These are phyloP conservation scores for Choloepus hoffmanni DNA, from an alignment of 2,113 vertebrate genomes.

Conservation along the genomic window DNA sequence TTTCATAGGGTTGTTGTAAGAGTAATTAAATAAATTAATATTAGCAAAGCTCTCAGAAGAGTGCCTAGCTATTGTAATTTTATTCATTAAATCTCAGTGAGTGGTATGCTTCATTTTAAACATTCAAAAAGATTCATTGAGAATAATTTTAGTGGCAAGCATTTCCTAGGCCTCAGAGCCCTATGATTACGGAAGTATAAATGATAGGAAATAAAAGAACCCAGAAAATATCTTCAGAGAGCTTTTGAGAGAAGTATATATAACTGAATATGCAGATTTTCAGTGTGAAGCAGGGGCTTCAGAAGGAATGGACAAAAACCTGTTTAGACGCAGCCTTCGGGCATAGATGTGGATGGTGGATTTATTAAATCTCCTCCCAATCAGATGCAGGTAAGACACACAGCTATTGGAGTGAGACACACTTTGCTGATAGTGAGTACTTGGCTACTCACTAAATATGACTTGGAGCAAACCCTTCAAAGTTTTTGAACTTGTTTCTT, in stretches of 20 bases:
- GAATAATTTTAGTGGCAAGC: not conserved
- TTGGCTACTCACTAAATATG: not conserved
- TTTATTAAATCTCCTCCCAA: not conserved
- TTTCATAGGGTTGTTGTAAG: not conserved
- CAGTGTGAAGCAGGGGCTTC: not conserved
- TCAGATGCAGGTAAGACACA: not conserved
- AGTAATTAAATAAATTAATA: not conserved
- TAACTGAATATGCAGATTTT: not conserved
- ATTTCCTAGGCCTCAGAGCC: not conserved
- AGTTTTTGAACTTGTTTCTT: slow-evolving; percentile 8
- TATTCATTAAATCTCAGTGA: not conserved
- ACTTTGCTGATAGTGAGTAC: not conserved
- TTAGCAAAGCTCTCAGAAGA: slow-evolving; percentile 15
- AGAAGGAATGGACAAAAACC: not conserved
- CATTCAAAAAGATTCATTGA: not conserved
- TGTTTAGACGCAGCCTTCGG: not conserved
- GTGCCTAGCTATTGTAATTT: not conserved
- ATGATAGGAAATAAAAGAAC: not conserved
- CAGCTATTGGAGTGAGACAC: not conserved
- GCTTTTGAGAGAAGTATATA: not conserved
- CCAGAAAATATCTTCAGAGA: not conserved
- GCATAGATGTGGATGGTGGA: not conserved
- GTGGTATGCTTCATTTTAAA: not conserved
- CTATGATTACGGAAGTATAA: not conserved
- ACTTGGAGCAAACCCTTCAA: not conserved